phyloP scores from a whole-genome alignment of 2,113 vertebrate genomes.

The Limanda limanda region DNA sequence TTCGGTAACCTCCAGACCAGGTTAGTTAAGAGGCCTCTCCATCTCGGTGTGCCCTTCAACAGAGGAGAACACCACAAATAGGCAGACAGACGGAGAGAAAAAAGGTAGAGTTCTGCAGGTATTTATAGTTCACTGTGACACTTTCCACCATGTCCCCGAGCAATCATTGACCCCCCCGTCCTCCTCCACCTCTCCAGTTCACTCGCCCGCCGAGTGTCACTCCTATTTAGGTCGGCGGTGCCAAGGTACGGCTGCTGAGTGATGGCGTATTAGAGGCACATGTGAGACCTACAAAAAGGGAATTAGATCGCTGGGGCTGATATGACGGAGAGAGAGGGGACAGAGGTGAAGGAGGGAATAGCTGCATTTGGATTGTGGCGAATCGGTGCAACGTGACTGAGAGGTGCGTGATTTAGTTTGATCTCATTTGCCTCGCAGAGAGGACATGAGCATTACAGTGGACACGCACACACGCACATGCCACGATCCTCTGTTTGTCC shows the following conservation, averaged over 20 bases:
- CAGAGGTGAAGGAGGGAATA: slow-evolving; percentile 25
- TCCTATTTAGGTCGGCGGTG: slow-evolving; percentile 78
- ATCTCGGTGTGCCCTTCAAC: slow-evolving; percentile 61
- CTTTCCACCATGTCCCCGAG: slow-evolving; percentile 65
- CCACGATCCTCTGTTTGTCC: slow-evolving; percentile 40
- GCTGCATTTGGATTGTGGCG: slow-evolving; percentile 13
- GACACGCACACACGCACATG: slow-evolving; percentile 7
- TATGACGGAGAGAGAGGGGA: neutral
- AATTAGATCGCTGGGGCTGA: slow-evolving; percentile 49
- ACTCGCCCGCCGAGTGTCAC: slow-evolving; percentile 65
- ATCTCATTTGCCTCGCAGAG: neutral
- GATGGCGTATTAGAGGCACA: slow-evolving; percentile 44
- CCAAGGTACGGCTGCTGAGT: slow-evolving; percentile 38
- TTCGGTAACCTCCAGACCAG: slow-evolving; percentile 62
- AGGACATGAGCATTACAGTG: neutral
- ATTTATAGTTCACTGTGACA: slow-evolving; percentile 61
- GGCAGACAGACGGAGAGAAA: slow-evolving; percentile 11
- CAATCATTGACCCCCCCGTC: slow-evolving; percentile 55
- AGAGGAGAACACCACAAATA: slow-evolving; percentile 44
- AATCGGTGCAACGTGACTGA: slow-evolving; percentile 25
- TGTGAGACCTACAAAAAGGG: slow-evolving; percentile 48
- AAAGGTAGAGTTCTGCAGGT: slow-evolving; percentile 37
- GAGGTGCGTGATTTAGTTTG: slow-evolving; percentile 19
- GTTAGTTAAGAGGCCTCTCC: slow-evolving; percentile 64
- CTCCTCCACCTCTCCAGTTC: slow-evolving; percentile 59